Evolutionary conservation across 64 coral and sea anemone genomes (phyloP), one percentile per base, ranked within the genome.

Genomic region (Acropora yongei): DNA sequence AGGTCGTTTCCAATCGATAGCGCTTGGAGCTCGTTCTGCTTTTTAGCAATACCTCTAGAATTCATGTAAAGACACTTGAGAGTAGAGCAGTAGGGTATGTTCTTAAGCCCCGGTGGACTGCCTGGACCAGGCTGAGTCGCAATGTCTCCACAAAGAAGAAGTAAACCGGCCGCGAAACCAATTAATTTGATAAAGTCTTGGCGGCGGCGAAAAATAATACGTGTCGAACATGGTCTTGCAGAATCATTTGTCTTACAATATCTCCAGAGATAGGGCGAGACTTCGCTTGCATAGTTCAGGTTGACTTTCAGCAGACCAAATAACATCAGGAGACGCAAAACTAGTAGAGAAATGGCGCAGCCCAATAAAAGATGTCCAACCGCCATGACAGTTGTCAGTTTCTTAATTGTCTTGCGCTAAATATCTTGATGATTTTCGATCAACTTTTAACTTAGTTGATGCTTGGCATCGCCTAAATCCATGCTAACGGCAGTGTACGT

Each of bases 11-110:
- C 83, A 71, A 86, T 14, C 46, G 83, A 86, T 72, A 86, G 61
- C 43, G 83, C 65, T 41, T 86, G 83, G 63, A 86, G 41, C 66
- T 86, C 65, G 69, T 68, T 86, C 20, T 41, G 8, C 63, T 74
- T 86, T 20, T 44, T 86, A 48, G 18, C 66, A 6, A 72, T 63
- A 45, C 61, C 49, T 47, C 83, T 68, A 3, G 65, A 47, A 47
- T 72, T 86, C 83, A 86, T 86, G 16, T 71, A 84, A n/a, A 61
- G 58, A 18, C 82, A 60, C 58, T 84, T 84, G 11, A 84, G 57
- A 44, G 17, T 84, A 44, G 82, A 85, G 43, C 57, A 85, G 57
- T 63, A 18, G 60, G 60, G 60, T 63, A 0, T 63, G 0, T 63
- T 63, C 60, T 63, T 63, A 13, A 13, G 8, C 60, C 60, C 60